Conservation (phyloP, 2,888 invertebrate species). For the Keiferia lycopersicella region DNA sequence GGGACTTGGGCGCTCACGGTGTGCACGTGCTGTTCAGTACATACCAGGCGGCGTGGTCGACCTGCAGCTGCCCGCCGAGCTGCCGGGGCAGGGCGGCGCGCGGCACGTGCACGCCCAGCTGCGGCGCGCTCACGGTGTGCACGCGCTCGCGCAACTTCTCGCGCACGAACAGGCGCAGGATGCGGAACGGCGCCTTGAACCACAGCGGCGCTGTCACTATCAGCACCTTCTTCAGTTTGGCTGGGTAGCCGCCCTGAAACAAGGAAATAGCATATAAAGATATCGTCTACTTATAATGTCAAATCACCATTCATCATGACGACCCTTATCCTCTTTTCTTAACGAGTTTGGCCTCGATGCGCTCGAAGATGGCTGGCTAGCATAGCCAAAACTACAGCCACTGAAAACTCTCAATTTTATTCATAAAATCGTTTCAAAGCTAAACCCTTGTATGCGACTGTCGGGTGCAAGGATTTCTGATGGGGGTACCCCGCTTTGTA, state of each 20-base stretch:
- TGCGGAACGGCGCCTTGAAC: conserved; percentile 99
- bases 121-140: conserved; percentile 95
- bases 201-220: conserved; percentile 98
- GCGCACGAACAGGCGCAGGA: conserved; percentile 95
- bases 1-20: too few species aligned
- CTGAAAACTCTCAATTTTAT: too few species aligned
- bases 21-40: too few species aligned
- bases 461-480: too few species aligned
- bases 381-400: too few species aligned
- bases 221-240: conserved; percentile 96
- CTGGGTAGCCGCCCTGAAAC: conserved; percentile 96
- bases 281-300: background rate
- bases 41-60: conserved; percentile 95
- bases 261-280: conserved; percentile 35
- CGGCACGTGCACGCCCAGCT: conserved; percentile 94
- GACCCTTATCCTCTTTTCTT: too few species aligned
- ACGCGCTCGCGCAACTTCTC: conserved; percentile 98
- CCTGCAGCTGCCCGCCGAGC: conserved; percentile 92
- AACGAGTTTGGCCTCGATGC: too few species aligned
- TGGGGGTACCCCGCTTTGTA: background rate
- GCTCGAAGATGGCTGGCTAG: too few species aligned
- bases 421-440: too few species aligned
- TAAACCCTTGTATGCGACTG: too few species aligned
- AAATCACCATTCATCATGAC: background rate
- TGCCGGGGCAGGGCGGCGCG: conserved; percentile 92